Evolutionary conservation across 92 coral and sea anemone species (phyloP), one percentile per base, ranked within the genome.

Genomic region (Phenganax marumi): DNA sequence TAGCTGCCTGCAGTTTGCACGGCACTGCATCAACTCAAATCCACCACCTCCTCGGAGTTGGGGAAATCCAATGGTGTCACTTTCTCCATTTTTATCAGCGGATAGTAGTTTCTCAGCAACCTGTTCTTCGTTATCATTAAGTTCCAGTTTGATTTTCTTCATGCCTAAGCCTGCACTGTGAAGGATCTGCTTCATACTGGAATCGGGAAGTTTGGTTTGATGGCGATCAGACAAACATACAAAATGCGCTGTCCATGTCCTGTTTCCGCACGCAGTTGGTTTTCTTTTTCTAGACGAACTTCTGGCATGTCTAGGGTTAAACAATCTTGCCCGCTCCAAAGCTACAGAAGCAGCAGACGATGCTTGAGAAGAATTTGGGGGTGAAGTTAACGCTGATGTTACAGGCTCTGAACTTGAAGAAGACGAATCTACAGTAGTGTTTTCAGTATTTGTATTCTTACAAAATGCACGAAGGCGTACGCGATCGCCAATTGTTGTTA

Each of bases 1-100:
- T 58, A 84, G 55, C 61, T 79, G 68, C 24, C 88, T 79, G 77
- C 88, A 88, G 54, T 88, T 88, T 65, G 88, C 75, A 73, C 26
- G 53, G 70, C 88, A 79, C 81, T 79, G 88, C 88, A 88, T 50
- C 85, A 88, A 70, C 55, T 88, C 88, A 63, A 88, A 84, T 60
- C 91, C 88, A 10, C 91, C 88, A 58, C 91, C 86, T 22, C 77
- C 70, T 25, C 80, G 52, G 46, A 87, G 81, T 48, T 77, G 78
- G n/a, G 90, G 90, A 65, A 84, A 87, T 51, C 90, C 85, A 21
- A 72, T 60, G 46, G 50, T 49, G 5, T 84, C 87, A 50, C 78
- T 80, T 50, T 13, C 75, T 47, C 68, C 75, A 62, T 58, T 80
- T 17, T 72, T 81, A 43, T 81, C 86, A 51, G 63, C 68, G 7